These are phyloP conservation scores for Emys orbicularis DNA, from an alignment of 2,797 vertebrate species.

Conservation along the genomic window DNA sequence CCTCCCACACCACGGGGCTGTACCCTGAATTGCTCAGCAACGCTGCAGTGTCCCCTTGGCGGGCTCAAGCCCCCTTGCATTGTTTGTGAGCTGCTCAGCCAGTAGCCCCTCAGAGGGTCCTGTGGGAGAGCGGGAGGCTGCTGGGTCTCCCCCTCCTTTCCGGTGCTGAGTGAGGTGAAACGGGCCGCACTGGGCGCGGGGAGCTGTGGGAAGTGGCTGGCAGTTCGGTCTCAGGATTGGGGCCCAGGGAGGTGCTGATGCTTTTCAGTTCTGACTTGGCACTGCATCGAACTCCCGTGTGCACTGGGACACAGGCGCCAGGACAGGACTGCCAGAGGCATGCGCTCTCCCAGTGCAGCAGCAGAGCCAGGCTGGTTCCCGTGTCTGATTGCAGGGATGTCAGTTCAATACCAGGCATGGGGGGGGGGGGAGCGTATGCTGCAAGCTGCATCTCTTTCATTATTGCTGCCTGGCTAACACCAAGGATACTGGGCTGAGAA, in stretches of 20 bases:
- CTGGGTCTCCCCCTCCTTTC: neutral
- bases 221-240: no score
- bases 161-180: neutral
- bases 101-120: neutral
- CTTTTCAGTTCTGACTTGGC: neutral
- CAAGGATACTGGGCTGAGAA: neutral
- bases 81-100: neutral
- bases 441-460: neutral
- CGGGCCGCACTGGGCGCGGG: rapidly evolving
- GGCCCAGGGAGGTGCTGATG: neutral
- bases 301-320: no score
- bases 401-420: neutral
- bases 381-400: no score
- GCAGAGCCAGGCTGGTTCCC: neutral
- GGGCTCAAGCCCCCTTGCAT: neutral
- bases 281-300: neutral
- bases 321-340: no score
- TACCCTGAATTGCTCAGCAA: neutral
- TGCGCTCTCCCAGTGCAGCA: neutral
- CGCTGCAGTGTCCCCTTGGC: neutral
- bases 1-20: rapidly evolving
- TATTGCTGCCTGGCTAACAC: no score
- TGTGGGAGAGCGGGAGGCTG: no score
- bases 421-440: no score
- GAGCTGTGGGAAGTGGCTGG: neutral